Conservation (phyloP, 2,113 vertebrate genomes). For the Brachypodius melanocephalos region DNA sequence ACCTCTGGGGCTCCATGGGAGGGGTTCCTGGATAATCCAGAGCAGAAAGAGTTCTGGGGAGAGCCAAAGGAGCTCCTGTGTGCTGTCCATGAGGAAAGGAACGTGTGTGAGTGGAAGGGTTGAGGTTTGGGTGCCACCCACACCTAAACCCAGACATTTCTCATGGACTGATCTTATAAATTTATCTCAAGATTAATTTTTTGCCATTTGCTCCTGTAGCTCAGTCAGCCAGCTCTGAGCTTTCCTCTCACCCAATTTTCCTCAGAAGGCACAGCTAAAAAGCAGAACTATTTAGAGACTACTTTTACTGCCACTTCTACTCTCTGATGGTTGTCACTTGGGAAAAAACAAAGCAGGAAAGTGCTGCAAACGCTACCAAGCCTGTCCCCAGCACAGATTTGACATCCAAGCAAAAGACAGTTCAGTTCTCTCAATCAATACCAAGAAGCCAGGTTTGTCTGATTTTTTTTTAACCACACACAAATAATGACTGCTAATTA, state of each 20-base stretch:
- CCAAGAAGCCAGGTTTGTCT: not conserved
- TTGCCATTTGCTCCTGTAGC: not conserved
- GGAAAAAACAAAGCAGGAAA: not conserved
- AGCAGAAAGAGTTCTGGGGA: not conserved
- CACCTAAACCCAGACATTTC: not conserved
- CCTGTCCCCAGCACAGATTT: not conserved
- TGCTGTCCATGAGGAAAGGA: not conserved
- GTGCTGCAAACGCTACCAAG: not conserved
- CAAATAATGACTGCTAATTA: not conserved
- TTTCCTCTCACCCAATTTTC: not conserved
- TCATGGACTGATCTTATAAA: not conserved
- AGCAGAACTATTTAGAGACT: not conserved
- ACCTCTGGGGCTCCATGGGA: not conserved
- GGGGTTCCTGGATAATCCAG: not conserved
- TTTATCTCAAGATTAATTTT: not conserved
- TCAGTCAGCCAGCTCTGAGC: not conserved
- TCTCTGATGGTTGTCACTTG: not conserved
- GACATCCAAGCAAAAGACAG: not conserved
- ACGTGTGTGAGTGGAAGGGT: rapidly evolving
- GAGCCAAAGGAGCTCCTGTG: not conserved
- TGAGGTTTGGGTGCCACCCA: not conserved
- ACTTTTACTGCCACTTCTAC: not conserved
- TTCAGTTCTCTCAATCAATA: not conserved
- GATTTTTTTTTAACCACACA: not conserved
- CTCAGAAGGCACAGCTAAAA: not conserved